phyloP scores from a whole-genome alignment of 2,113 vertebrate species.

The Muntiacus muntjak region DNA sequence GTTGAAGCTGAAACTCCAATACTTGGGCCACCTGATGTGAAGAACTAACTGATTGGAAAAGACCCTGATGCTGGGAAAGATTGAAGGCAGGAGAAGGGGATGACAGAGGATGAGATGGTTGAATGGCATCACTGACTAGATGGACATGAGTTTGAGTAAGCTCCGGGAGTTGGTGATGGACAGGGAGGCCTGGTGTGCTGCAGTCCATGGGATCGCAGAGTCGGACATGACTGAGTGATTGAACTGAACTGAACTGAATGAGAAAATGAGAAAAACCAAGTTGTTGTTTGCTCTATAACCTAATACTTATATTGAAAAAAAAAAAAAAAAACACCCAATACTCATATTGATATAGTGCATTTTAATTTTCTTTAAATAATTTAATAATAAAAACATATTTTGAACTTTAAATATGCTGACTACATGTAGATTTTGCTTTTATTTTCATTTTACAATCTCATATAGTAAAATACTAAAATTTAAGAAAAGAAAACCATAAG shows the following conservation, averaged over 20 bases:
- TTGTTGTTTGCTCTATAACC: neutral
- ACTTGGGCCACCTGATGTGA: neutral
- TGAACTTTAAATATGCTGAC: neutral
- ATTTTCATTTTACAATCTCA: neutral
- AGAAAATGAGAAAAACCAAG: neutral
- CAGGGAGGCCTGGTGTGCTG: neutral
- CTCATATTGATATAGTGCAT: neutral
- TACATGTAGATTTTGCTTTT: neutral
- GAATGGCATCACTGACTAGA: neutral
- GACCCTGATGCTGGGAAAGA: neutral
- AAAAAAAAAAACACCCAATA: neutral
- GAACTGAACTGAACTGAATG: neutral
- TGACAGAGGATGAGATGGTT: neutral
- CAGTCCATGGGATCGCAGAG: rapidly evolving
- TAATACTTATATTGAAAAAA: neutral
- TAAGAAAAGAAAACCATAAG: neutral
- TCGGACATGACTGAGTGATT: rapidly evolving
- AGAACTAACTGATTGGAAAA: neutral
- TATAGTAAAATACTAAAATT: neutral
- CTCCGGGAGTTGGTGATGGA: neutral
- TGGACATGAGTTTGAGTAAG: neutral
- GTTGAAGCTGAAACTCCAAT: neutral
- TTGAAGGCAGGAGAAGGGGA: rapidly evolving
- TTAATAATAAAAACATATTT: neutral
- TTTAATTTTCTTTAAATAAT: neutral